Conservation (phyloP, 2,888 invertebrate genomes). For the Bibio marci region DNA sequence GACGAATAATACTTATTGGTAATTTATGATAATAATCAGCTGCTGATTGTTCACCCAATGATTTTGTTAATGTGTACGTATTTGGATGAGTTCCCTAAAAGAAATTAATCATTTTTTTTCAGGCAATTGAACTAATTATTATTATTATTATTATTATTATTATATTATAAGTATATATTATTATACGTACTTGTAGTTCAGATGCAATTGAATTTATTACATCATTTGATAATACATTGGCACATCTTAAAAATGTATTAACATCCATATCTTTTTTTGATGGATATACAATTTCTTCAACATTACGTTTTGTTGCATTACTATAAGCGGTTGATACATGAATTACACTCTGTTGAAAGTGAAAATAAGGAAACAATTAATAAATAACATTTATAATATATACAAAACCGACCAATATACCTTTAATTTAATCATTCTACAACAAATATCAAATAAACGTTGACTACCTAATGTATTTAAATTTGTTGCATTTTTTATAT, state of each 20-base stretch:
- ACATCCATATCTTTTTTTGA: constrained; percentile 39
- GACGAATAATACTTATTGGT: constrained; percentile 80
- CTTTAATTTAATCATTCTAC: constrained; percentile 38
- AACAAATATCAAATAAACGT: constrained; percentile 64
- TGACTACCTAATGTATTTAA: constrained; percentile 84
- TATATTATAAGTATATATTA: not conserved
- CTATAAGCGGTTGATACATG: constrained; percentile 95
- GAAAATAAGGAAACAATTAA: not conserved
- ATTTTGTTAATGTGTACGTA: constrained; percentile 91
- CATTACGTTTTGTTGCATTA: constrained; percentile 67
- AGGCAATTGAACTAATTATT: not conserved
- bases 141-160: not conserved
- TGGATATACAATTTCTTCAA: constrained; percentile 73
- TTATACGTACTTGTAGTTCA: constrained; percentile 34
- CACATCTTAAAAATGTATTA: constrained; percentile 40
- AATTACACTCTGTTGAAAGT: constrained; percentile 43
- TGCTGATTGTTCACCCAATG: constrained; percentile 76
- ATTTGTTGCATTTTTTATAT: constrained; percentile 67
- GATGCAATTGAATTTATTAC: constrained; percentile 38
- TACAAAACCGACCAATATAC: no score
- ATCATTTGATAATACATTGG: constrained; percentile 41
- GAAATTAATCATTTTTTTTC: no score
- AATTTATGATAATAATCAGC: constrained; percentile 48
- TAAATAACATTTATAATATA: no score
- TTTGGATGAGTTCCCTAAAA: constrained; percentile 72